Evolutionary conservation across 2,113 vertebrate species (phyloP).

Genomic region (Trinectes maculatus): DNA sequence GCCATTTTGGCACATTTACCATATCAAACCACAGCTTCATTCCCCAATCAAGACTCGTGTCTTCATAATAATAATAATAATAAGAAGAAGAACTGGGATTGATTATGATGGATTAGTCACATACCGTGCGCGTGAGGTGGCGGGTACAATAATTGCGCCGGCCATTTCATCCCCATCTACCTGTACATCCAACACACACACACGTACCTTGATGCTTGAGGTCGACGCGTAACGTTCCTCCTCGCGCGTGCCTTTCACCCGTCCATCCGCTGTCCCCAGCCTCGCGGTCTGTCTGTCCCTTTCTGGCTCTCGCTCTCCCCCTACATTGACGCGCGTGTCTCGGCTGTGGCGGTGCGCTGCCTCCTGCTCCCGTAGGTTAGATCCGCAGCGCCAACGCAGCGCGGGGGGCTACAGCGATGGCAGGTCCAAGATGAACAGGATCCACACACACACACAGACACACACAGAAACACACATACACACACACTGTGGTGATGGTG

Average conservation of each 20-base stretch:
- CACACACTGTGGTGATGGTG: neutral
- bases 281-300: conserved; percentile 61
- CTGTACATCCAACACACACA: conserved; percentile 43
- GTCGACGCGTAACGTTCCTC: too few relatives aligned
- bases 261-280: conserved; percentile 49
- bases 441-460: conserved; percentile 46
- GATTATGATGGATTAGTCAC: too few relatives aligned
- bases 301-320: conserved; percentile 31
- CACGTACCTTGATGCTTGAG: conserved; percentile 69
- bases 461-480: neutral
- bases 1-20: conserved; percentile 23
- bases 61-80: neutral
- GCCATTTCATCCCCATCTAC: conserved; percentile 66
- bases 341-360: conserved; percentile 72
- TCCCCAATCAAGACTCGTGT: conserved; percentile 4
- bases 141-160: conserved; percentile 63
- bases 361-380: conserved; percentile 74
- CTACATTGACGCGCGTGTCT: conserved; percentile 77
- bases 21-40: conserved; percentile 25
- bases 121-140: conserved; percentile 45
- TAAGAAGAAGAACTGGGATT: too few relatives aligned
- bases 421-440: conserved; percentile 68
- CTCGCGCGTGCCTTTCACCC: conserved; percentile 38
- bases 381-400: conserved; percentile 82
- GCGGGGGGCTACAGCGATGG: conserved; percentile 70